phyloP scores from a whole-genome alignment of 2,888 invertebrate genomes.

The Ommatoiulus sabulosus region DNA sequence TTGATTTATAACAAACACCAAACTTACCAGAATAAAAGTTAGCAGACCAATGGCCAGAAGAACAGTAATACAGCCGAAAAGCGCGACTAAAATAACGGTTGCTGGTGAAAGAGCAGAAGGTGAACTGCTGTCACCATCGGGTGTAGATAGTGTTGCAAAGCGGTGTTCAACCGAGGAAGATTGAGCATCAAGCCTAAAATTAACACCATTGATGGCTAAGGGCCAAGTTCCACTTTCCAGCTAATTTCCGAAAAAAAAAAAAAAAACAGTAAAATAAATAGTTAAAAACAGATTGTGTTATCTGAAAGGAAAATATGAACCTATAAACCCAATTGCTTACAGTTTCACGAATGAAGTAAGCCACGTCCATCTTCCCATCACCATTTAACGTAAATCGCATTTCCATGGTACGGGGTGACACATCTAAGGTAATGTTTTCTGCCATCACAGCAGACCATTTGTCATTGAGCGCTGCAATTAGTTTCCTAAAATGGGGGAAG shows the following conservation, averaged over 20 bases:
- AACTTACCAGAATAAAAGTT: constrained; percentile 46
- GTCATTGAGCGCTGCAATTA: constrained; percentile 61
- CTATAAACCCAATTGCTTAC: constrained; percentile 69
- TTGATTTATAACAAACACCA: neutral
- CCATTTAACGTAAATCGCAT: constrained; percentile 78
- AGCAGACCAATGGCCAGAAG: constrained; percentile 8
- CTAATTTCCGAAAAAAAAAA: constrained; percentile 1
- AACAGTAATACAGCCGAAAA: constrained; percentile 12
- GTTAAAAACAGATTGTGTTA: neutral
- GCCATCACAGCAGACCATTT: constrained; percentile 62
- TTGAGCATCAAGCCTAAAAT: constrained; percentile 28
- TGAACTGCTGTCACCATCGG: neutral
- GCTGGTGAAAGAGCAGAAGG: constrained; percentile 4
- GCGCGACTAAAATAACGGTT: constrained; percentile 39
- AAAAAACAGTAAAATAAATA: neutral
- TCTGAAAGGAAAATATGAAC: neutral
- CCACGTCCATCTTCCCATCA: constrained; percentile 80
- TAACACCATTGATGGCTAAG: neutral
- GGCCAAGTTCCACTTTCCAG: constrained; percentile 45
- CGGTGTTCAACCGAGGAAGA: constrained; percentile 44
- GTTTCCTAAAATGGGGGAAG: constrained; percentile 1
- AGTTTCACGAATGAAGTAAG: constrained; percentile 83
- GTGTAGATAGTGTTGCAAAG: neutral
- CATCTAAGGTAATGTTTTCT: constrained; percentile 72
- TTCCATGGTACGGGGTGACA: constrained; percentile 71